Conservation (phyloP, 2,113 vertebrate genomes). For the Asarcornis scutulata region DNA sequence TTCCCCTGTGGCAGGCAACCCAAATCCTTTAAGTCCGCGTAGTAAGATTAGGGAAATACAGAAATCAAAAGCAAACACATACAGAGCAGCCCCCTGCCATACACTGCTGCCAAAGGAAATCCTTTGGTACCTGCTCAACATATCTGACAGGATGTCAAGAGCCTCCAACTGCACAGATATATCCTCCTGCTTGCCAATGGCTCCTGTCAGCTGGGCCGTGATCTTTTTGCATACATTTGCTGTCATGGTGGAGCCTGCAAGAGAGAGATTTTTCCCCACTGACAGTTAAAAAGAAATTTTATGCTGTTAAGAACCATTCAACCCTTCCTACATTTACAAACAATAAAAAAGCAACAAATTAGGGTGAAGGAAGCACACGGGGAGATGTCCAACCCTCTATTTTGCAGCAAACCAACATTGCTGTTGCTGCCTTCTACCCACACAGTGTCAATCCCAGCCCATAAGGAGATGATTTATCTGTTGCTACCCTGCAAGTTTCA, state of each 20-base stretch:
- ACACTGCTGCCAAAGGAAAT: not conserved
- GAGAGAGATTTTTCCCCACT: not conserved
- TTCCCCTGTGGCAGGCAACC: not conserved
- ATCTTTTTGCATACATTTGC: conserved; percentile 91
- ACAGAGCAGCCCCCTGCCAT: not conserved
- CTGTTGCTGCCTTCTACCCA: not conserved
- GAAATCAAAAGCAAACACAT: not conserved
- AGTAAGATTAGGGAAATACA: conserved; percentile 4
- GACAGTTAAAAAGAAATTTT: not conserved
- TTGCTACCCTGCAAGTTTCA: not conserved
- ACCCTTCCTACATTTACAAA: not conserved
- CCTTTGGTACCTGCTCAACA: conserved; percentile 89
- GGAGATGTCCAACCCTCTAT: not conserved
- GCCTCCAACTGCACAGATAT: conserved; percentile 93
- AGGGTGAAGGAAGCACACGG: not conserved
- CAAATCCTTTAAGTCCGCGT: not conserved
- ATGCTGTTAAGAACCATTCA: not conserved
- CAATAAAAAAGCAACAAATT: not conserved
- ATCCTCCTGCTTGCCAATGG: conserved; percentile 91
- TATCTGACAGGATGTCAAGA: conserved; percentile 95
- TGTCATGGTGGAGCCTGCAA: conserved; percentile 86
- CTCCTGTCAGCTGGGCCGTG: conserved; percentile 91
- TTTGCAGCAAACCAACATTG: not conserved
- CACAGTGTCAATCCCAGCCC: not conserved
- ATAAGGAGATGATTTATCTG: not conserved